Conservation (phyloP, 2,888 invertebrate genomes). For the Pterobdella sp. region DNA sequence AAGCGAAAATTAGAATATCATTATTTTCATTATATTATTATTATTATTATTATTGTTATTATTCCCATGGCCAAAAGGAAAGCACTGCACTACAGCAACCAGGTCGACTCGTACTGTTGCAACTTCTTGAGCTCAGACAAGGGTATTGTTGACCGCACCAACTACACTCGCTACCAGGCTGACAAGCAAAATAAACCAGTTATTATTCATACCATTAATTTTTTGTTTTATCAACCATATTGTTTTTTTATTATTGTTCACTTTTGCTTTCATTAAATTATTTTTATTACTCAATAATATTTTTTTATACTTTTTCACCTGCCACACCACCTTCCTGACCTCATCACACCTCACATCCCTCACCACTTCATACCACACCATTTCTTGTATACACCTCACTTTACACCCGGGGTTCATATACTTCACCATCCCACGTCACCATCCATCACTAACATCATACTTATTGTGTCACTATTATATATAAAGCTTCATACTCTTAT, state of each 20-base stretch:
- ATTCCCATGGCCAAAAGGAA: constrained; percentile 38
- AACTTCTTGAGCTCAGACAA: constrained; percentile 77
- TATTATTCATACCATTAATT: constrained; percentile 26
- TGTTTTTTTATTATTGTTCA: neutral
- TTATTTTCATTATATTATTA: too few relatives aligned
- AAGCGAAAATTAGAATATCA: too few relatives aligned
- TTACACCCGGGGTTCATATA: too few relatives aligned
- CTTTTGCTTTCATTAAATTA: neutral
- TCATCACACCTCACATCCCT: neutral
- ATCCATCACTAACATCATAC: too few relatives aligned
- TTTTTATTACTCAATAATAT: too few relatives aligned
- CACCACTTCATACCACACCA: neutral
- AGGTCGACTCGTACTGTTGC: constrained; percentile 59
- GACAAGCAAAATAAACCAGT: constrained; percentile 64
- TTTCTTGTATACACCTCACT: neutral
- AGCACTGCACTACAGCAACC: constrained; percentile 45
- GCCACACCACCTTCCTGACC: neutral
- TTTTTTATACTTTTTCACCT: neutral
- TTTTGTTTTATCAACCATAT: neutral
- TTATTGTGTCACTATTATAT: too few relatives aligned
- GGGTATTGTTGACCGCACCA: constrained; percentile 72
- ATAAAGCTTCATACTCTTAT: too few relatives aligned
- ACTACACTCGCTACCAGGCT: constrained; percentile 67
- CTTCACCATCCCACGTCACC: too few relatives aligned
- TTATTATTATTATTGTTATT: too few relatives aligned